Evolutionary conservation across 2,113 vertebrate species (phyloP).

Genomic region (Morone saxatilis): DNA sequence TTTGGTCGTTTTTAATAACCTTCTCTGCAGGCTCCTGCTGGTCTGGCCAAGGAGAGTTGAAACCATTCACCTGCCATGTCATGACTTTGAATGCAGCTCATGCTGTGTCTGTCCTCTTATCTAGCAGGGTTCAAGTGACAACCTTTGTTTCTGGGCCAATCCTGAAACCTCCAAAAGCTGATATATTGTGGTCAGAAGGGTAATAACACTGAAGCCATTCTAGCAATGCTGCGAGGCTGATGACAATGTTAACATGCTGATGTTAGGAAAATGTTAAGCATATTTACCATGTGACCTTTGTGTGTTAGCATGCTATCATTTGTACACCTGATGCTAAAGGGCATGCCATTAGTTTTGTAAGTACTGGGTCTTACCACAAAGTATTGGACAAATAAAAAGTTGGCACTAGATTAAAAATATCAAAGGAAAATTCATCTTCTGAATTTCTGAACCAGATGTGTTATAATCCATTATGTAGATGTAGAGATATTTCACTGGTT

Average conservation of each 20-base stretch:
- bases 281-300: not conserved
- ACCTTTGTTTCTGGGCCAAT: slow-evolving; percentile 17
- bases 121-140: not conserved
- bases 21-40: slow-evolving; percentile 29
- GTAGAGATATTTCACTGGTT: not conserved
- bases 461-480: not conserved
- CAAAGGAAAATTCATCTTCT: not conserved
- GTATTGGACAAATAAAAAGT: not conserved
- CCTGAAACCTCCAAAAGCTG: not conserved
- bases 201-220: not conserved
- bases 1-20: slow-evolving; percentile 50
- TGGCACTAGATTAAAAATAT: not conserved
- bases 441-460: not conserved
- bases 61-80: slow-evolving; percentile 28
- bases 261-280: not conserved
- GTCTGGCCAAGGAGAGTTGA: not conserved
- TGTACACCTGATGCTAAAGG: not conserved
- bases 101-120: slow-evolving; percentile 25
- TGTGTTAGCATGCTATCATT: not conserved
- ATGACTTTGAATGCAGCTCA: slow-evolving; percentile 32
- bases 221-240: not conserved
- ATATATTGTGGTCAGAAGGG: not conserved
- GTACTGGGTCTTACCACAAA: not conserved
- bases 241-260: not conserved
- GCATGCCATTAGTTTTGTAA: not conserved